These are phyloP conservation scores for Hydrozoanthus gracilis DNA, from an alignment of 92 coral and sea anemone species.

Conservation along the genomic window DNA sequence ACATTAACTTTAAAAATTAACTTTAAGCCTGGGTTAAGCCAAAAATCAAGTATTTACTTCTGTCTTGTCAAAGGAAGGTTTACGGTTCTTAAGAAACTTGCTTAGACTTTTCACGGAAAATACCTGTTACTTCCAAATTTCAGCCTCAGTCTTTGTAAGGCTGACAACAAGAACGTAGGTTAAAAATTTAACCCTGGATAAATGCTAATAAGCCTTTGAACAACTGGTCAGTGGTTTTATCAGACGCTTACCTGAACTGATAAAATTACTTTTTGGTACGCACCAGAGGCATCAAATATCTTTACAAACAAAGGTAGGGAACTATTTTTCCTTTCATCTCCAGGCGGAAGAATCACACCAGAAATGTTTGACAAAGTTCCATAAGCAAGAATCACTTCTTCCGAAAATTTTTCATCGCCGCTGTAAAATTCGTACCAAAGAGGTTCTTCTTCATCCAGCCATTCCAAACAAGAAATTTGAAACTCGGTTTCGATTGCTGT, in stretches of 20 bases:
- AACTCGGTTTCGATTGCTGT: constrained; percentile 36
- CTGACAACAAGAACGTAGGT: no score
- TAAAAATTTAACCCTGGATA: no score
- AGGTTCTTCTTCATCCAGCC: constrained; percentile 28
- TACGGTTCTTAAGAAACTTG: no score
- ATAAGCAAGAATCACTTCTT: background rate
- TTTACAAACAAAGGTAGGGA: constrained; percentile 8
- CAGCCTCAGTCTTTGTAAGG: no score
- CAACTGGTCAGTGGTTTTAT: background rate
- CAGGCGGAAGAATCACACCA: constrained; percentile 26
- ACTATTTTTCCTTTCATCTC: constrained; percentile 12
- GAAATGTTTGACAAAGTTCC: constrained; percentile 20
- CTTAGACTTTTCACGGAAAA: no score
- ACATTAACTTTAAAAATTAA: no score
- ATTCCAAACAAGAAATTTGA: constrained; percentile 18
- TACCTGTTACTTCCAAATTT: no score
- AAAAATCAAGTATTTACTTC: no score
- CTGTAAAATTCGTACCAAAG: constrained; percentile 46
- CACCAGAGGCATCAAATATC: constrained; percentile 38
- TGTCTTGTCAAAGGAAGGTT: no score
- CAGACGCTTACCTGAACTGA: constrained; percentile 17
- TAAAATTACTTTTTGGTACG: constrained; percentile 3
- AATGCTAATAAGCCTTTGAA: no score
- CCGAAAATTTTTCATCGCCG: background rate
- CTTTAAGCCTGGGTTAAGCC: no score